phyloP scores from a whole-genome alignment of 1,140 invertebrate species.

The Tetragnatha versicolor region DNA sequence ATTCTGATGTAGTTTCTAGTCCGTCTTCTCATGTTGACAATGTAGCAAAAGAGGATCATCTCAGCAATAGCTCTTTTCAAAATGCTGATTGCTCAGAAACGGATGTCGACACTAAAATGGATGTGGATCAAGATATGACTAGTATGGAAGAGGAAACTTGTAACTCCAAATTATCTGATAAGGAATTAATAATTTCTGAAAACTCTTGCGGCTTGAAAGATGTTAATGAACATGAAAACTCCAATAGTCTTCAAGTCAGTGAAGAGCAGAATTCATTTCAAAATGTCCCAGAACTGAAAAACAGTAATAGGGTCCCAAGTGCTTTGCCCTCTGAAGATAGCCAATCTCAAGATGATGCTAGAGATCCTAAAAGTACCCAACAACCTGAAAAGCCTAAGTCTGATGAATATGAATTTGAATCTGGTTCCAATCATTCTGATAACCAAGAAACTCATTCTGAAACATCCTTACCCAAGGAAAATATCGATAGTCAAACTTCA shows the following conservation, averaged over 20 bases:
- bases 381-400: not conserved
- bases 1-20: too few relatives aligned
- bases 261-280: too few relatives aligned
- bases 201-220: too few relatives aligned
- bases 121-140: not conserved
- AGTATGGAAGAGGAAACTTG: not conserved
- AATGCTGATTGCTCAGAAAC: not conserved
- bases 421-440: not conserved
- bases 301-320: too few relatives aligned
- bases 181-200: too few relatives aligned
- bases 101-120: not conserved
- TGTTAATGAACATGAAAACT: too few relatives aligned
- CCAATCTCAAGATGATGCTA: not conserved
- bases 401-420: constrained; percentile 12
- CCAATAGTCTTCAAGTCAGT: too few relatives aligned
- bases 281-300: too few relatives aligned
- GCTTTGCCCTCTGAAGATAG: not conserved
- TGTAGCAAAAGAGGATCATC: too few relatives aligned
- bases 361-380: not conserved
- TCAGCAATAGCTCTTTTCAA: too few relatives aligned
- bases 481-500: not conserved
- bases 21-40: too few relatives aligned
- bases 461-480: not conserved
- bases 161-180: too few relatives aligned
- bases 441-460: not conserved